Base-by-base conservation (phyloP, 2,888 invertebrate genomes). In the Tuberolachnus salignus region DNA sequence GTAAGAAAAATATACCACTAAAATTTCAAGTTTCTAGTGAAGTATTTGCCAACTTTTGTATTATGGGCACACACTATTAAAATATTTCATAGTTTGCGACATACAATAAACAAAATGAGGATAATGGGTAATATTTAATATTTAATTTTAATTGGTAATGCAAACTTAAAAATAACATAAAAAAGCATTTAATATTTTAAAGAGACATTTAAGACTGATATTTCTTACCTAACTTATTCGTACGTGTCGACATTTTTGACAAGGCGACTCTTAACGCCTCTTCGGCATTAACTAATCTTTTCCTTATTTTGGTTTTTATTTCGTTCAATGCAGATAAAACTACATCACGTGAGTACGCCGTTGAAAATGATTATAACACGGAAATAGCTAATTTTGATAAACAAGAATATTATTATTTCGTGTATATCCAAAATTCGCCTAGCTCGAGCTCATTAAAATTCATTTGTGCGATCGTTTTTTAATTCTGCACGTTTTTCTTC, bases 341-440 rank as follows among this genome's bases (percentile, higher is more conserved):
- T 23, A 63, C 8, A 23, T 63, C 46, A 34, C 46, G 46, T 46
- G 46, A 67, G 26, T 67, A 67, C 8, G 67, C n/a, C n/a, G 67
- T 67, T 21, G 66, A 66, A 26, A 66, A 34, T 44, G 34, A 16
- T 10, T 42, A 16, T 63, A 63, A 63, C 23, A 23, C 34, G 16
- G 13, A 26, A 42, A 63, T 3, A 16, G n/a, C n/a, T n/a, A n/a
- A n/a, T n/a, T n/a, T n/a, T n/a, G n/a, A n/a, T n/a, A 81, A 81
- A 80, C 81, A 81, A 72, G 19, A 64, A 64, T 44, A 44, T 19
- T 64, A 44, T 44, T 44, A 21, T 64, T 64, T 21, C 21, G 44
- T 21, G 13, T 64, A 64, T 44, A 64, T 44, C 19, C 3, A 19
- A 1, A 63, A 34, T 19, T 13, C 16, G 42, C 34, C 61, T n/a